Conservation (phyloP, 2,888 invertebrate species). For the Osmoderma eremita region DNA sequence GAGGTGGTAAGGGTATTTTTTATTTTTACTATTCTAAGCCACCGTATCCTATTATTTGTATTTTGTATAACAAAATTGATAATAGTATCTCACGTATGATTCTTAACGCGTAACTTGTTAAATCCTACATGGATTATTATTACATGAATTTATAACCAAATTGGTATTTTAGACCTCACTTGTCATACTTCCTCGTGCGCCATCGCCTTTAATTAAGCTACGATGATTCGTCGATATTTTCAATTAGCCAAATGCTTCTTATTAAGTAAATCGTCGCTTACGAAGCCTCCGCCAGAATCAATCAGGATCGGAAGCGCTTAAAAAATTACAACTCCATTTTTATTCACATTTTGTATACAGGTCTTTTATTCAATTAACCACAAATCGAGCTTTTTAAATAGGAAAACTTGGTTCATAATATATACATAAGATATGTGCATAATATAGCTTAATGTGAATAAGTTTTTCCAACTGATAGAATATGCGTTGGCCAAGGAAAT, state of each 20-base stretch:
- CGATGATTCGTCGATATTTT: conserved; percentile 33
- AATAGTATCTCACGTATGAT: too few species aligned
- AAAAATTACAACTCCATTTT: conserved; percentile 18
- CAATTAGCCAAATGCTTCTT: conserved; percentile 29
- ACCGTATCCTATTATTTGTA: too few species aligned
- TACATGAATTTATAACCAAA: too few species aligned
- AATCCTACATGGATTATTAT: too few species aligned
- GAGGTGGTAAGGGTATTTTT: too few species aligned
- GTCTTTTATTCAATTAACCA: conserved; percentile 19
- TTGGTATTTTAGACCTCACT: too few species aligned
- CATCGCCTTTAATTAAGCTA: neutral
- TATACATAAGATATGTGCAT: neutral
- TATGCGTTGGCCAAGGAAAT: too few species aligned
- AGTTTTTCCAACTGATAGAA: too few species aligned
- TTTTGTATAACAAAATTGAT: too few species aligned
- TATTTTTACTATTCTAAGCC: too few species aligned
- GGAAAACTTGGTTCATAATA: conserved; percentile 5
- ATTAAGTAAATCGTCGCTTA: neutral
- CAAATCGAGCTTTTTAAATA: neutral
- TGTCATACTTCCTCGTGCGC: too few species aligned
- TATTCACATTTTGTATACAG: conserved; percentile 17
- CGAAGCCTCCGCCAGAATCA: neutral
- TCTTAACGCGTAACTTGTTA: too few species aligned
- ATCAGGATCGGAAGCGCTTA: conserved; percentile 27
- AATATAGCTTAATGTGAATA: neutral